Conservation (phyloP, 2,797 vertebrate genomes). For the Okamejei kenojei region DNA sequence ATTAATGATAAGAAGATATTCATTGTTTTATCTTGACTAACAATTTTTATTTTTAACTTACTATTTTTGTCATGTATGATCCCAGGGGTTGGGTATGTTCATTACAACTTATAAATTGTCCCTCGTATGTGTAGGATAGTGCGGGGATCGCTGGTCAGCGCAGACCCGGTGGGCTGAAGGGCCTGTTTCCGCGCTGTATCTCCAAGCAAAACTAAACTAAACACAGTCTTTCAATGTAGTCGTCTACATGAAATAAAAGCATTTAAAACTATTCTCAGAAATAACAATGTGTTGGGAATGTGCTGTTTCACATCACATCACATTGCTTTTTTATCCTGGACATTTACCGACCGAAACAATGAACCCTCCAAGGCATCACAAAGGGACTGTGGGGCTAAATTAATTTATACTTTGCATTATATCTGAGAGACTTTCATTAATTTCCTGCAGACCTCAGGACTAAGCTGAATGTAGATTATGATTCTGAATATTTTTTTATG, state of each 20-base stretch:
- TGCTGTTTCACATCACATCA: not conserved
- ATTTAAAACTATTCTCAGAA: constrained; percentile 19
- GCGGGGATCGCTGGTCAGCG: no score
- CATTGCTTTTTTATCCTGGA: not conserved
- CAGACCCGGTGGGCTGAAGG: no score
- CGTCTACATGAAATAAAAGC: not conserved
- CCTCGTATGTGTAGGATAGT: no score
- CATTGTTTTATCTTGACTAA: not conserved
- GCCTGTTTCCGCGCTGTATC: no score
- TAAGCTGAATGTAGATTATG: constrained; percentile 4
- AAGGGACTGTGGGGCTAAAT: not conserved
- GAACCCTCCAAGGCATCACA: not conserved
- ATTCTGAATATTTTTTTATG: not conserved
- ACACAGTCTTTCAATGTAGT: not conserved
- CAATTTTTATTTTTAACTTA: not conserved
- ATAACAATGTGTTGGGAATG: not conserved
- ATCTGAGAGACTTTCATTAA: not conserved
- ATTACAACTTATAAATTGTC: no score
- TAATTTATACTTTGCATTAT: not conserved
- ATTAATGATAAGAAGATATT: no score
- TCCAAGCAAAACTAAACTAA: no score
- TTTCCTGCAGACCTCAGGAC: not conserved
- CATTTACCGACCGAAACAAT: not conserved
- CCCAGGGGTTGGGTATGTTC: not conserved
- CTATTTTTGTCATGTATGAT: not conserved